Evolutionary conservation across 2,888 invertebrate genomes (phyloP).

Genomic region (Habroteleia sp.): DNA sequence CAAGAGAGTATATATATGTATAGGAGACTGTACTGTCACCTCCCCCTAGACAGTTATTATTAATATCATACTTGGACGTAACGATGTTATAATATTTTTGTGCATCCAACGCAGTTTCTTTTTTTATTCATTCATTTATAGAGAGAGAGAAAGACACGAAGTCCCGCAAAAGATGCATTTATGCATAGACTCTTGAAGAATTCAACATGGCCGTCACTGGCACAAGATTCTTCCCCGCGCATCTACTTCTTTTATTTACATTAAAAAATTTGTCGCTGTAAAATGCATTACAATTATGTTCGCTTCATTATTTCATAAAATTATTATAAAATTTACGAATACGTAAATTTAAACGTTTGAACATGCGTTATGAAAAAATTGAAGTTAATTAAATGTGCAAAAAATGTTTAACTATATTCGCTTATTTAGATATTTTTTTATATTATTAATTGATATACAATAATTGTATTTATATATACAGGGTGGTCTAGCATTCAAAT

Average conservation of each 20-base stretch:
- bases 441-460: too few species aligned
- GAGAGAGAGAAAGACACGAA: too few species aligned
- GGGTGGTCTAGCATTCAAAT: too few species aligned
- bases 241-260: conserved; percentile 25
- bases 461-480: too few species aligned
- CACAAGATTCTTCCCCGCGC: conserved; percentile 18
- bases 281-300: too few species aligned
- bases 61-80: conserved; percentile 9
- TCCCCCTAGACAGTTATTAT: conserved; percentile 30
- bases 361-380: too few species aligned
- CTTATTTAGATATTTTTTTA: too few species aligned
- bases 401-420: too few species aligned
- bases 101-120: conserved; percentile 1
- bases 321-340: too few species aligned
- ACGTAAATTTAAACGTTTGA: too few species aligned
- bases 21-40: conserved; percentile 14
- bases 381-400: too few species aligned
- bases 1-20: conserved; percentile 9
- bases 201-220: conserved; percentile 42
- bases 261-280: conserved; percentile 9
- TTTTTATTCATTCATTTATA: conserved; percentile 8
- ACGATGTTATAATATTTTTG: conserved; percentile 7
- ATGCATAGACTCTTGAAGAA: conserved; percentile 33
- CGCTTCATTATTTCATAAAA: too few species aligned
- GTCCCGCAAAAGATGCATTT: conserved; percentile 6